Evolutionary conservation across 2,888 invertebrate genomes (phyloP).

Genomic region (Scaeva pyrastri): DNA sequence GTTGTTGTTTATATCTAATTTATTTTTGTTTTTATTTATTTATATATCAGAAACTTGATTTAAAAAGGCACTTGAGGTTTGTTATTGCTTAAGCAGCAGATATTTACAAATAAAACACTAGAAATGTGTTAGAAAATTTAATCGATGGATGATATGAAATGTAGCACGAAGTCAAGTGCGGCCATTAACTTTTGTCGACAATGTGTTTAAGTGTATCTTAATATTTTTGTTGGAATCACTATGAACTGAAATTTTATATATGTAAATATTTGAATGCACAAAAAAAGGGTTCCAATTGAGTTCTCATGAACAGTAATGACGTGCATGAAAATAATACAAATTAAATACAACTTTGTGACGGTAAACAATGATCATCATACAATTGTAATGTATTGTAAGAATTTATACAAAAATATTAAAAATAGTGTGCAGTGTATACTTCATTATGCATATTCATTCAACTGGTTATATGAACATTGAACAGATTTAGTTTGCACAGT

Average conservation of each 20-base stretch:
- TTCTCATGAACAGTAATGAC: not conserved
- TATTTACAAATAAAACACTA: constrained; percentile 28
- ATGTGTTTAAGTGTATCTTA: not conserved
- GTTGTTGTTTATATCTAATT: constrained; percentile 27
- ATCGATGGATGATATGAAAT: constrained; percentile 11
- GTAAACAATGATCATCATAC: too few species aligned
- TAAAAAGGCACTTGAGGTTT: constrained; percentile 47
- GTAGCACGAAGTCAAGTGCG: constrained; percentile 50
- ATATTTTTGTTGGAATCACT: not conserved
- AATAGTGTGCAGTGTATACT: too few species aligned
- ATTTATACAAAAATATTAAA: too few species aligned
- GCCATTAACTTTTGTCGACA: constrained; percentile 4
- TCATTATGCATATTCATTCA: too few species aligned
- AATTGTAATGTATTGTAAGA: too few species aligned
- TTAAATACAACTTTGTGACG: too few species aligned
- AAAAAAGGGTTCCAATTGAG: constrained; percentile 36
- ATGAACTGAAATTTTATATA: not conserved
- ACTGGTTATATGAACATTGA: too few species aligned
- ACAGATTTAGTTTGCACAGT: too few species aligned
- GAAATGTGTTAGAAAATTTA: not conserved
- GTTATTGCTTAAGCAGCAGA: constrained; percentile 30
- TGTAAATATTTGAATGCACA: not conserved
- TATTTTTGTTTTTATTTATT: constrained; percentile 24
- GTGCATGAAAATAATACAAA: not conserved
- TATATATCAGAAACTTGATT: constrained; percentile 18